Conservation (phyloP, 2,888 invertebrate genomes). For the Cephus pulcher region DNA sequence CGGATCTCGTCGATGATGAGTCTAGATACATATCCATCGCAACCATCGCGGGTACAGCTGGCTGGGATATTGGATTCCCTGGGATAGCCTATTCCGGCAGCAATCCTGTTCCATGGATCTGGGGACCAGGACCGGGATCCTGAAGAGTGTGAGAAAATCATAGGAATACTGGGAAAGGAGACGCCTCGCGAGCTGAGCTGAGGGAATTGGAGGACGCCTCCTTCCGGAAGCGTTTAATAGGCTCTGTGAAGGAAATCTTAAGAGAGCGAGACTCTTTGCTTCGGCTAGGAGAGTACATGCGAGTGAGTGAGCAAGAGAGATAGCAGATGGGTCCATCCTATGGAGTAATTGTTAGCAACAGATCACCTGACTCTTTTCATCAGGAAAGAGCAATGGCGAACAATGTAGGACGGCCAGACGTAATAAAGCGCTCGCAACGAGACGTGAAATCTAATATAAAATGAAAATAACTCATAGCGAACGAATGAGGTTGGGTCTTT, state of each 20-base stretch:
- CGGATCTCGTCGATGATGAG: conserved; percentile 15
- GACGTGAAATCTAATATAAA: conserved; percentile 9
- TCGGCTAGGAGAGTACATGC: too few relatives aligned
- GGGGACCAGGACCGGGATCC: too few relatives aligned
- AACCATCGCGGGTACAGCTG: background rate
- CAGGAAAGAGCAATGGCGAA: background rate
- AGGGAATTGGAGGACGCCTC: too few relatives aligned
- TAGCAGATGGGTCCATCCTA: background rate
- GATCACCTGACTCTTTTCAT: conserved; percentile 18
- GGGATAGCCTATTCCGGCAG: conserved; percentile 6
- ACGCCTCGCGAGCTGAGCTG: too few relatives aligned
- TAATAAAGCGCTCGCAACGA: background rate
- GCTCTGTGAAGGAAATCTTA: too few relatives aligned
- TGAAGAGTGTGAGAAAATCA: too few relatives aligned
- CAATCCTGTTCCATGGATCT: background rate
- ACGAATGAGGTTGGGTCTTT: background rate
- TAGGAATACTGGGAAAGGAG: too few relatives aligned
- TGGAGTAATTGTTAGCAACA: conserved; percentile 11
- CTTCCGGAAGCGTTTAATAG: too few relatives aligned
- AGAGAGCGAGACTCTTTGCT: too few relatives aligned
- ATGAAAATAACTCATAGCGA: conserved; percentile 17
- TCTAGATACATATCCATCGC: conserved; percentile 13
- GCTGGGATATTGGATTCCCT: conserved; percentile 13
- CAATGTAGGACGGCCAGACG: background rate
- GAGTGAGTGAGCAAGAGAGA: background rate